Percentiles rank a stretch among this genome's conserved stretches.
These are phyloP conservation scores for Trichonephila inaurata DNA, from an alignment of 1,140 invertebrate genomes.

Conservation along the genomic window DNA sequence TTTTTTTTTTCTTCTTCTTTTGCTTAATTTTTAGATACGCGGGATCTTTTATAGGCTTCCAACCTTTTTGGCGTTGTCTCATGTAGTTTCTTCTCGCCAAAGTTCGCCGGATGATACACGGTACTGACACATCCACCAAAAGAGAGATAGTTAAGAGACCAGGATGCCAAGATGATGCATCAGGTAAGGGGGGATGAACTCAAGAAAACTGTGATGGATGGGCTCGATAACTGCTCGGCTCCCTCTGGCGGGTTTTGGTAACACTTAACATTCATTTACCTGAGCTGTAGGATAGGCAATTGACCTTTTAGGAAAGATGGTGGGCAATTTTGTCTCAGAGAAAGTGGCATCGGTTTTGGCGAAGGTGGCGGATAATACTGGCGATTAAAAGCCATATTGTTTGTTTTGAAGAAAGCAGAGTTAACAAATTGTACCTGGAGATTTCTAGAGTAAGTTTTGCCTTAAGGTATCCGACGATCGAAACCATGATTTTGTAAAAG, in stretches of 20 bases:
- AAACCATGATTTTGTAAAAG: no score
- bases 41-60: not conserved
- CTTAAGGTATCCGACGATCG: no score
- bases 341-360: not conserved
- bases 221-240: constrained; percentile 43
- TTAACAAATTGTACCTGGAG: no score
- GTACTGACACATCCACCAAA: not conserved
- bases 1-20: no score
- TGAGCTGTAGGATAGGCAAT: constrained; percentile 19
- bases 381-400: not conserved
- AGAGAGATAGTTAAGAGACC: constrained; percentile 4
- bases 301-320: constrained; percentile 16
- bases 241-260: constrained; percentile 23
- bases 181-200: constrained; percentile 4
- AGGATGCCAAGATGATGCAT: constrained; percentile 9
- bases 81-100: not conserved
- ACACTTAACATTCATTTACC: constrained; percentile 9
- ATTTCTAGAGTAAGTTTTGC: no score
- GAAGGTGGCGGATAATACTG: not conserved
- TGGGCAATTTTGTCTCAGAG: not conserved
- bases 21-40: not conserved
- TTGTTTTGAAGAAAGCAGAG: no score
- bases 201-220: constrained; percentile 55
- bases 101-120: not conserved
- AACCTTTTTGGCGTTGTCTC: not conserved